A percentile compares a stretch with the other conserved stretches of the same genome.
Conservation (phyloP, 2,797 vertebrate genomes). For the Perodicticus potto region DNA sequence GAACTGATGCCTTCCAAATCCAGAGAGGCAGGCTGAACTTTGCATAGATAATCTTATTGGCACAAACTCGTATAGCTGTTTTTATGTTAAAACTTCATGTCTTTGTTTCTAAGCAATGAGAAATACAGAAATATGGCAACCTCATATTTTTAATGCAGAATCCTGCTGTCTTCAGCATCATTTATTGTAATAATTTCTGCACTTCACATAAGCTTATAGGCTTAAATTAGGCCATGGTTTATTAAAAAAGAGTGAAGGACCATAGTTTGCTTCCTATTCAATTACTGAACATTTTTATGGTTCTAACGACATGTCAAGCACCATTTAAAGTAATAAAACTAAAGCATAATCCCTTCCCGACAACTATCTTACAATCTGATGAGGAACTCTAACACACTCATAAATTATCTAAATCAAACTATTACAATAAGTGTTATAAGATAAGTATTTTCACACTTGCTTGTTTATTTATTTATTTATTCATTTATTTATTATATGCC, state of each 20-base stretch:
- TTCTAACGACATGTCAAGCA: not conserved
- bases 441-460: not conserved
- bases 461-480: constrained; percentile 38
- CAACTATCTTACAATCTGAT: constrained; percentile 17
- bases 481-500: not conserved
- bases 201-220: not conserved
- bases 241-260: constrained; percentile 28
- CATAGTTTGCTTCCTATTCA: not conserved
- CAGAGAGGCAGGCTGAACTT: constrained; percentile 52
- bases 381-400: not conserved
- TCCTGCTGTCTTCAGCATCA: constrained; percentile 33
- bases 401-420: not conserved
- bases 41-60: constrained; percentile 49
- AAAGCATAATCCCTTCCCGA: not conserved
- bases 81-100: constrained; percentile 46
- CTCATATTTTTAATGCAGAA: constrained; percentile 51
- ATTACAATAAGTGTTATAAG: not conserved
- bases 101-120: constrained; percentile 75
- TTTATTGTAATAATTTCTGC: constrained; percentile 58
- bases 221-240: constrained; percentile 48
- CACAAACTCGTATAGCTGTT: not conserved
- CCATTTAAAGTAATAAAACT: constrained; percentile 27
- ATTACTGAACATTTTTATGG: not conserved
- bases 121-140: constrained; percentile 56
- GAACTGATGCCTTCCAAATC: constrained; percentile 14